Evolutionary conservation across 1,140 invertebrate species (phyloP), one percentile per base, ranked within the genome.

Genomic region (Danaus melanippus): DNA sequence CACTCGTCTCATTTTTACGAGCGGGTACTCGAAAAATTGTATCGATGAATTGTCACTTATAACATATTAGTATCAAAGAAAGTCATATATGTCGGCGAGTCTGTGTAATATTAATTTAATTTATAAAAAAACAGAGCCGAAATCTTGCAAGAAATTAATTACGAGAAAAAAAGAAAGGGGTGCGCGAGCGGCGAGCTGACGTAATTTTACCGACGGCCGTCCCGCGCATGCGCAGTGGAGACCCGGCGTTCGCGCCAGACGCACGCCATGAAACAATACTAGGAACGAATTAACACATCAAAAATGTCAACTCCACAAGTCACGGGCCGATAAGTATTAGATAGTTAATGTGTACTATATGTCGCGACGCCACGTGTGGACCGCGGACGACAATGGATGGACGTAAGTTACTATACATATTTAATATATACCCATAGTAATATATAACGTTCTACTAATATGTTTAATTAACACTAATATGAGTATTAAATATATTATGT

Each of bases 121-220:
- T 7, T 32, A 32, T 56, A 50, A 79, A 76, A n/a, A 80, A 71
- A 67, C 64, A 64, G 63, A 62, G 71, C 72, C 77, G 68, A 77
- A 82, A 77, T 79, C 75, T 80, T 64, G 71, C 73, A 80, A 82
- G 77, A 82, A 80, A 80, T 75, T 79, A 81, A 80, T 82, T 80
- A 79, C 66, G 65, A 59, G 66, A 76, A 76, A 84, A 80, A 84
- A 80, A 77, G 73, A 84, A 81, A 78, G 81, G 81, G 76, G 80
- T 79, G 80, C 69, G 73, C 69, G 64, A 62, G 71, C 67, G 70
- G 69, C 71, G 68, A 61, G 66, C 73, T 79, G 76, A 81, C 75
- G 78, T 84, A 81, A 81, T 76, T 77, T 76, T 65, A 70, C 64
- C 64, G 66, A 64, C 66, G 69, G 64, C 59, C 60, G 56, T 54